Percentiles rank a stretch among this genome's conserved stretches.
phyloP scores from a whole-genome alignment of 2,797 vertebrate genomes.

The Bryconaethiops microstoma region DNA sequence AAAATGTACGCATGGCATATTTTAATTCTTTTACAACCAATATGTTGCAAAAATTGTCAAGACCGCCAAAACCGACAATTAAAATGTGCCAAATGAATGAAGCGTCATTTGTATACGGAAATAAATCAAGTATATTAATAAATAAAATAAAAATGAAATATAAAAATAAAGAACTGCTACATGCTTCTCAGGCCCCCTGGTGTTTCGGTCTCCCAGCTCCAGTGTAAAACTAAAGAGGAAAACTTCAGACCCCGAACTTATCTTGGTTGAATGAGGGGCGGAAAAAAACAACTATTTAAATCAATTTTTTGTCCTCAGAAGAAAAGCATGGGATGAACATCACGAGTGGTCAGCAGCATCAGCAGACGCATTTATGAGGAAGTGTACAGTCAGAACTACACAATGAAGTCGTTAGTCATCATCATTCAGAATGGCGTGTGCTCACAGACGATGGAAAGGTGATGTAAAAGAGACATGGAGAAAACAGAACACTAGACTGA shows the following conservation, averaged over 20 bases:
- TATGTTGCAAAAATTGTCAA: too few species aligned
- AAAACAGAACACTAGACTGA: background rate
- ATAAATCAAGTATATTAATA: too few species aligned
- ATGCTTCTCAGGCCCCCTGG: too few species aligned
- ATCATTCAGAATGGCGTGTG: background rate
- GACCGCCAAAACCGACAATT: too few species aligned
- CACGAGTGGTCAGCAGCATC: background rate
- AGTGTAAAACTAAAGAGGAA: background rate
- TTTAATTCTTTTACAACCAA: too few species aligned
- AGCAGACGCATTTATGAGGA: too few species aligned
- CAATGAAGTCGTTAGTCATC: background rate
- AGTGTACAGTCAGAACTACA: background rate
- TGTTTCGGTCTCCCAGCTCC: background rate
- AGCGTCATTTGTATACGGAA: too few species aligned
- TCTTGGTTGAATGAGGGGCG: background rate
- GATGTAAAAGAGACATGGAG: background rate
- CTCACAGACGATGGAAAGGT: background rate
- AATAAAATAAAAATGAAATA: too few species aligned
- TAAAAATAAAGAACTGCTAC: too few species aligned
- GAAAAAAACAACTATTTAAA: too few species aligned
- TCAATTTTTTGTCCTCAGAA: background rate
- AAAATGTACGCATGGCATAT: too few species aligned
- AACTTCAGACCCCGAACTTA: background rate
- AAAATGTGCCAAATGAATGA: too few species aligned
- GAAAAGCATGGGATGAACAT: background rate